phyloP scores from a whole-genome alignment of 2,888 invertebrate genomes.

The Trachelus tabidus region DNA sequence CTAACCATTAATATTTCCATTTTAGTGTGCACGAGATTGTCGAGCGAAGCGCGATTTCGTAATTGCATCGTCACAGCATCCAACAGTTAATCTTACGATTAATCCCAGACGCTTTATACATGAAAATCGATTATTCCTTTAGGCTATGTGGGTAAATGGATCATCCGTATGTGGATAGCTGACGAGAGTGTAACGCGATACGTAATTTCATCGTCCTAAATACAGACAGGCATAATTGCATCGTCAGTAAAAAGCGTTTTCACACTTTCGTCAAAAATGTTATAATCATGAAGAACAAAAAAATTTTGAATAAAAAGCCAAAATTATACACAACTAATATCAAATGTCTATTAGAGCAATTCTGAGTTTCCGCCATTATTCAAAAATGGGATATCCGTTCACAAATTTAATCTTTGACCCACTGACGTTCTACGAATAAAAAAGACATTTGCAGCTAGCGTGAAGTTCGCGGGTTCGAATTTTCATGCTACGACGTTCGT shows the following conservation, averaged over 20 bases:
- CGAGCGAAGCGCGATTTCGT: conserved; percentile 34
- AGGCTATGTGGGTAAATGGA: neutral
- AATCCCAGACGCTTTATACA: neutral
- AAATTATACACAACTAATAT: neutral
- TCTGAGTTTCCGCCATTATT: neutral
- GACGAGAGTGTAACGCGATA: neutral
- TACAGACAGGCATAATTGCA: neutral
- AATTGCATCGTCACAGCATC: conserved; percentile 21
- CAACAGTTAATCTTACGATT: neutral
- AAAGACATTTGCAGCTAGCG: neutral
- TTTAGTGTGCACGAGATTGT: conserved; percentile 33
- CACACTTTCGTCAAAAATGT: neutral
- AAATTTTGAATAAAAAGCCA: neutral
- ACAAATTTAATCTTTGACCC: neutral
- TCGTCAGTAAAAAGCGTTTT: neutral
- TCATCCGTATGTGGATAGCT: neutral
- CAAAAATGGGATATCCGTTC: neutral
- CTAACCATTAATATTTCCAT: conserved; percentile 23
- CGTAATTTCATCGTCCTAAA: neutral
- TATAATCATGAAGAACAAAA: neutral
- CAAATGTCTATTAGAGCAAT: neutral
- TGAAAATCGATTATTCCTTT: neutral
- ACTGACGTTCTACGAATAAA: neutral
- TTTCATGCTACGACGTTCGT: neutral
- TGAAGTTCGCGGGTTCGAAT: neutral